phyloP scores from a whole-genome alignment of 2,113 vertebrate species.

The Gymnogyps californianus region DNA sequence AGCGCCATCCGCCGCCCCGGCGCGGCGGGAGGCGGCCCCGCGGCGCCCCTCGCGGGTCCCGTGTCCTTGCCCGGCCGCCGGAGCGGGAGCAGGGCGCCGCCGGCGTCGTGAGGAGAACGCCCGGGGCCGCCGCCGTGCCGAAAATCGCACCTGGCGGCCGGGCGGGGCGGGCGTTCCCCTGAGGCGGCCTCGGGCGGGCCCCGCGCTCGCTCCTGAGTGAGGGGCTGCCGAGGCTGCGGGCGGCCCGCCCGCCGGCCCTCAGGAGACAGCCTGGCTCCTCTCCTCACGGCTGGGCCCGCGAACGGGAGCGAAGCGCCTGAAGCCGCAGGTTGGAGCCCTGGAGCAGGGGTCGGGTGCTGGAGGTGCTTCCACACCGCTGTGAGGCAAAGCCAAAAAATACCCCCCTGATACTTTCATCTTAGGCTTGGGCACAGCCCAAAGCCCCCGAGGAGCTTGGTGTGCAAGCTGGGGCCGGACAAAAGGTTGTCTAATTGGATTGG shows the following conservation, averaged over 20 bases:
- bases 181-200: neutral
- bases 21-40: neutral
- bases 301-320: neutral
- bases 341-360: neutral
- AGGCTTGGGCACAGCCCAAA: neutral
- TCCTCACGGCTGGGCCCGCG: neutral
- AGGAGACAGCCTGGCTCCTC: neutral
- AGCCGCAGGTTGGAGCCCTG: neutral
- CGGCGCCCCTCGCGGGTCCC: neutral
- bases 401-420: fast-evolving
- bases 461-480: fast-evolving
- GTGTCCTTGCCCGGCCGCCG: neutral
- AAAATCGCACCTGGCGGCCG: neutral
- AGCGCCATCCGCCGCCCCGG: neutral
- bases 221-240: too few relatives aligned
- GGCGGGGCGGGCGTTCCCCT: neutral
- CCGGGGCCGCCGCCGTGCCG: neutral
- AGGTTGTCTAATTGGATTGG: fast-evolving
- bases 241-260: neutral
- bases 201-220: neutral
- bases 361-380: neutral
- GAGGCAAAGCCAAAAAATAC: neutral
- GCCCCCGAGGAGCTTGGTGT: fast-evolving
- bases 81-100: too few relatives aligned
- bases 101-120: neutral